A percentile compares a stretch with the other conserved stretches of the same genome.
phyloP scores from a whole-genome alignment of 2,113 vertebrate genomes.

The Lamprotornis superbus region DNA sequence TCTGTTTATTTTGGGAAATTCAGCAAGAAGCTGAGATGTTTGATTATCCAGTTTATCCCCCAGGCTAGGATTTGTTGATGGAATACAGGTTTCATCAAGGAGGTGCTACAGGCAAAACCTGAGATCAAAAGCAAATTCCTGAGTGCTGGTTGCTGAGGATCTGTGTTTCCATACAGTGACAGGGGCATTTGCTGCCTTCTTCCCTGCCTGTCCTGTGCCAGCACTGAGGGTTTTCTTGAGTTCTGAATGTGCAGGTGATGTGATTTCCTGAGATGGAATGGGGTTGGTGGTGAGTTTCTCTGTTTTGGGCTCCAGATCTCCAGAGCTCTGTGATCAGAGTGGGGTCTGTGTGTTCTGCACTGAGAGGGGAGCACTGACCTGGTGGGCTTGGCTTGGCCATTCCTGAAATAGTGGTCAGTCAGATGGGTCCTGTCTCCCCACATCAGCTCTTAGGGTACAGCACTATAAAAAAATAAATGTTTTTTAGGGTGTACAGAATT shows the following conservation, averaged over 20 bases:
- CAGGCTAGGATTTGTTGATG: not conserved
- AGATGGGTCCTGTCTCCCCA: not conserved
- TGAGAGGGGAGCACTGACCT: not conserved
- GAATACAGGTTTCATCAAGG: not conserved
- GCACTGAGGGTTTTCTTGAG: not conserved
- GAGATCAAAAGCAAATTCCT: not conserved
- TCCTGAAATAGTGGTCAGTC: accelerated
- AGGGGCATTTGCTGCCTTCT: not conserved
- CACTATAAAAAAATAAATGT: accelerated
- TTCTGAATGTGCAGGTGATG: not conserved
- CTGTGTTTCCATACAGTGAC: not conserved
- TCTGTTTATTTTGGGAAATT: not conserved
- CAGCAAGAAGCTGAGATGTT: not conserved
- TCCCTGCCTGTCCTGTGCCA: not conserved
- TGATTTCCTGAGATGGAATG: not conserved
- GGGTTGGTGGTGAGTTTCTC: not conserved
- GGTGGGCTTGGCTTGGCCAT: not conserved
- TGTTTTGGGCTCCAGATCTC: not conserved
- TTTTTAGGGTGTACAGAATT: not conserved
- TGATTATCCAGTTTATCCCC: not conserved
- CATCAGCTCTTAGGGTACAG: accelerated
- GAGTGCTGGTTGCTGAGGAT: not conserved
- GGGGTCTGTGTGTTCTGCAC: not conserved
- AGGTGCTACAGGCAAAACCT: not conserved
- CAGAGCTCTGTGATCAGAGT: not conserved